Percentiles rank a stretch among this genome's conserved stretches.
phyloP scores from a whole-genome alignment of 1,140 invertebrate species.

The Eumaeus atala region DNA sequence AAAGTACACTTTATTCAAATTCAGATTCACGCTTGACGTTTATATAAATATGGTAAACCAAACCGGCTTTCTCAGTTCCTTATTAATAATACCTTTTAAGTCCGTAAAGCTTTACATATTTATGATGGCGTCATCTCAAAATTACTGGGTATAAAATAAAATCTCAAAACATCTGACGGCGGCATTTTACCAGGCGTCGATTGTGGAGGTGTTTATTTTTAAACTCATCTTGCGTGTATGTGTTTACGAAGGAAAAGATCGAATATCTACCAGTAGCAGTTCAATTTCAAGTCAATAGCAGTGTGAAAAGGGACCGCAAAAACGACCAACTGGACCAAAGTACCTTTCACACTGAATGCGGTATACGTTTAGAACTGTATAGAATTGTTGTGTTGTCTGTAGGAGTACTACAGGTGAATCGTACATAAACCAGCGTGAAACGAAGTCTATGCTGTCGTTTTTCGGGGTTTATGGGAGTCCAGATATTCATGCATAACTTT shows the following conservation, averaged over 20 bases:
- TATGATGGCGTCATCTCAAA: constrained; percentile 3
- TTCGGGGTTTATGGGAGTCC: too few relatives aligned
- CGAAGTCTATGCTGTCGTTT: too few relatives aligned
- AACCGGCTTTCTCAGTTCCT: constrained; percentile 1
- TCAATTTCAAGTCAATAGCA: constrained; percentile 9
- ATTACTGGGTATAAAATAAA: constrained; percentile 8
- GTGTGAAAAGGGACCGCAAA: constrained; percentile 10
- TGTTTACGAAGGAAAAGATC: constrained; percentile 5
- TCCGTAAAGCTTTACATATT: constrained; percentile 6
- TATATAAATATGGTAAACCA: background rate
- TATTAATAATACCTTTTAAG: constrained; percentile 7
- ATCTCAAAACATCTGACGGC: background rate
- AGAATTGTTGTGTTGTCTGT: too few relatives aligned
- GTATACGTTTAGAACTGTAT: too few relatives aligned
- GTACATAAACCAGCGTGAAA: too few relatives aligned
- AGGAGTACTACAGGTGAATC: too few relatives aligned
- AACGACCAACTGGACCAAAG: constrained; percentile 6
- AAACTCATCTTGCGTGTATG: constrained; percentile 1
- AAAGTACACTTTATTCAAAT: too few relatives aligned
- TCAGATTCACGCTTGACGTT: background rate
- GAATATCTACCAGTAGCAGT: background rate
- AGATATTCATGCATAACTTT: too few relatives aligned
- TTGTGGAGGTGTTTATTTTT: background rate
- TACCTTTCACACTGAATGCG: constrained; percentile 9
- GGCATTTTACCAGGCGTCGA: background rate